phyloP scores from a whole-genome alignment of 2,113 vertebrate species.

The Glaucomys volans region DNA sequence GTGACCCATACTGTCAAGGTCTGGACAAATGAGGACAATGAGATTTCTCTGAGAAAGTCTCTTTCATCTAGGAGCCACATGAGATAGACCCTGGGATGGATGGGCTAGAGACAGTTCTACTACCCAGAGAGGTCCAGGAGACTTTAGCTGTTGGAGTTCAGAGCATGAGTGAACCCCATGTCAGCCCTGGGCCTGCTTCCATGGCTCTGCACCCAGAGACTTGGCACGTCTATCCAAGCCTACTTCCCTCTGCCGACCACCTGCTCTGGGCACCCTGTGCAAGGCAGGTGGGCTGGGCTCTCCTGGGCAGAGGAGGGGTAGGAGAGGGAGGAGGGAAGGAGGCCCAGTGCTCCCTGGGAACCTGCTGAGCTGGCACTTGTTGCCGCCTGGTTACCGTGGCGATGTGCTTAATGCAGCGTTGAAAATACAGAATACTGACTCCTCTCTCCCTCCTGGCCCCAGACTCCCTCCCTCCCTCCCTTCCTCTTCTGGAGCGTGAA shows the following conservation, averaged over 20 bases:
- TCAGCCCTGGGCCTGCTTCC: not conserved
- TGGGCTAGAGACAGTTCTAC: not conserved
- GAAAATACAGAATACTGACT: slow-evolving; percentile 87
- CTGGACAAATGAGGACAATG: not conserved
- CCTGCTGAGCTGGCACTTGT: slow-evolving; percentile 86
- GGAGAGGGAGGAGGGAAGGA: slow-evolving; percentile 44
- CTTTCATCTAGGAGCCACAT: not conserved
- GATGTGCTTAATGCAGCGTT: slow-evolving; percentile 88
- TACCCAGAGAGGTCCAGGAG: not conserved
- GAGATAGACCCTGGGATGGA: not conserved
- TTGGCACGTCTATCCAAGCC: not conserved
- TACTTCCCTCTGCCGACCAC: not conserved
- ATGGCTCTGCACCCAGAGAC: not conserved
- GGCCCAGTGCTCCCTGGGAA: slow-evolving; percentile 80
- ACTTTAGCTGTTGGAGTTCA: not conserved
- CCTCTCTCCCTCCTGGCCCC: slow-evolving; percentile 83
- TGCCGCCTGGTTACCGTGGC: slow-evolving; percentile 86
- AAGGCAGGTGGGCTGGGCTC: slow-evolving; percentile 72
- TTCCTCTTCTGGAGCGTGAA: slow-evolving; percentile 88
- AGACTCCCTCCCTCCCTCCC: slow-evolving; percentile 77
- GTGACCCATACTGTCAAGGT: not conserved
- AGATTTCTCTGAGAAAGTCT: not conserved
- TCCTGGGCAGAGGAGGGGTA: slow-evolving; percentile 30
- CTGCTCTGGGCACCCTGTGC: slow-evolving; percentile 55
- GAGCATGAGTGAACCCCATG: not conserved